Evolutionary conservation across 2,113 vertebrate species (phyloP).

Genomic region (Nematolebias whitei): DNA sequence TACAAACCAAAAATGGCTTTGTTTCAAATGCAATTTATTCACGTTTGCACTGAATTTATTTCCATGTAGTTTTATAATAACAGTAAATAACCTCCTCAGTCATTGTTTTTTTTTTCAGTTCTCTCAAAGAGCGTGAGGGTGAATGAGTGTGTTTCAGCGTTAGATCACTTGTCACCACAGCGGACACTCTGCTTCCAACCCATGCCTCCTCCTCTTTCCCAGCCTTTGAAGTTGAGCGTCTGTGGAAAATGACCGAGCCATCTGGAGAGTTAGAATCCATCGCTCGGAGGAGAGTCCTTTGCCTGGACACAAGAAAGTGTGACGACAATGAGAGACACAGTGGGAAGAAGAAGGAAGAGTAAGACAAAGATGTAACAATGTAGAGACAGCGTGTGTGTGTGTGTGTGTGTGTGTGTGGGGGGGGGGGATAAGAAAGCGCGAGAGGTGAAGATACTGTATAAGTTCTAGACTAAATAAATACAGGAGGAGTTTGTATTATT

Average conservation of each 20-base stretch:
- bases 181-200: constrained; percentile 34
- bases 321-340: constrained; percentile 18
- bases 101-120: constrained; percentile 7
- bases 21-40: too few relatives aligned
- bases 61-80: too few relatives aligned
- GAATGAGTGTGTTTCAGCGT: constrained; percentile 15
- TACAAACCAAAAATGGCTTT: too few relatives aligned
- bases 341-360: constrained; percentile 16
- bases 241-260: constrained; percentile 58
- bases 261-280: constrained; percentile 60
- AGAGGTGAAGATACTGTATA: constrained; percentile 24
- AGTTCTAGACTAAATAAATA: constrained; percentile 25
- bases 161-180: constrained; percentile 8
- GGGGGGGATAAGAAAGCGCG: constrained; percentile 11
- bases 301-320: constrained; percentile 37
- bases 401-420: too few relatives aligned
- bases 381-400: constrained; percentile 4
- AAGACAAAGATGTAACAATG: constrained; percentile 11
- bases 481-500: constrained; percentile 32
- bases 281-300: constrained; percentile 28
- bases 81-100: too few relatives aligned
- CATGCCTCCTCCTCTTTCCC: background rate
- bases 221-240: constrained; percentile 60
- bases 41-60: too few relatives aligned
- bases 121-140: constrained; percentile 13